Evolutionary conservation across 53 echinoderm and acorn worm species (phyloP).

Genomic region (Astropecten irregularis): DNA sequence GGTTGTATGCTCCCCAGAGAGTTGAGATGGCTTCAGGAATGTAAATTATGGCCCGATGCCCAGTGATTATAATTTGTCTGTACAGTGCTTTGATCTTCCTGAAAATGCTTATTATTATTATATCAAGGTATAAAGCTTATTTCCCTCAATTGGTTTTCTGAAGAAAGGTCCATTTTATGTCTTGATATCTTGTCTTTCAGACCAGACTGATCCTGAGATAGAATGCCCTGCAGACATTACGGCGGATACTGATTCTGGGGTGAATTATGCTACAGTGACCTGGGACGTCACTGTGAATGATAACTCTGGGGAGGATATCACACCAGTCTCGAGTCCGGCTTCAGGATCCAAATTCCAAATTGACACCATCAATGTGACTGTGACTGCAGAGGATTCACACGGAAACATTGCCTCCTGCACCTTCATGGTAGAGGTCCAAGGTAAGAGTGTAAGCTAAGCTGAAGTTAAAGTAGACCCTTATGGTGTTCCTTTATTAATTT

Average conservation of each 20-base stretch:
- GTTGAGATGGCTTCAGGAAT: no score
- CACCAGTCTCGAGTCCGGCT: background rate
- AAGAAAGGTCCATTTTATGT: background rate
- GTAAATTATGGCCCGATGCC: no score
- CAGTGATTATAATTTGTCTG: background rate
- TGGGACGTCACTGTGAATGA: background rate
- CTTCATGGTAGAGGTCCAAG: background rate
- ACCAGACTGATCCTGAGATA: no score
- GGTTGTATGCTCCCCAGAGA: no score
- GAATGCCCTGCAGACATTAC: background rate
- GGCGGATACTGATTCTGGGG: background rate
- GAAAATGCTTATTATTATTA: background rate
- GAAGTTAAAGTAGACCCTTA: no score
- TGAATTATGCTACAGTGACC: background rate
- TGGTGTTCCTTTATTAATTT: no score
- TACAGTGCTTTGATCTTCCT: background rate
- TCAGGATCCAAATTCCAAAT: background rate
- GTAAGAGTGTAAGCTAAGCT: background rate
- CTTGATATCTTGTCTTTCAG: no score
- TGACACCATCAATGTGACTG: background rate
- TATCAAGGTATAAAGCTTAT: background rate
- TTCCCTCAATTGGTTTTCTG: background rate
- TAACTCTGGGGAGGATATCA: background rate
- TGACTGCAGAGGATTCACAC: background rate
- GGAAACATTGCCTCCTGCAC: background rate